phyloP scores from a whole-genome alignment of 1,140 invertebrate species.

The Cydia pomonella region DNA sequence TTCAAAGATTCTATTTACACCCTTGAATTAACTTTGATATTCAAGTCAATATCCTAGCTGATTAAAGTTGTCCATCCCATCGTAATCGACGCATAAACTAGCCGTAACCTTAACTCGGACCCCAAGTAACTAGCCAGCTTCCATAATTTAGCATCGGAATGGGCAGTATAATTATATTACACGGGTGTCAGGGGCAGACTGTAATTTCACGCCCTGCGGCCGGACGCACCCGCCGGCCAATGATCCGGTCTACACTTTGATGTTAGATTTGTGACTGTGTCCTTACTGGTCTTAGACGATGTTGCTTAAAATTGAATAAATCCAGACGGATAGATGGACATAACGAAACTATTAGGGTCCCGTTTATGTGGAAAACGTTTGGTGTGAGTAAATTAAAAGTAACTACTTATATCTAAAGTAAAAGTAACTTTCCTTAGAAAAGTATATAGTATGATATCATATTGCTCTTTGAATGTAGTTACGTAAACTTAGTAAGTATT shows the following conservation, averaged over 20 bases:
- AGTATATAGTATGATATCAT: no score
- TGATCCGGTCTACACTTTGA: not conserved
- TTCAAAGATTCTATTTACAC: no score
- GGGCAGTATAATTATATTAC: constrained; percentile 8
- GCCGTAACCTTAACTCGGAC: not conserved
- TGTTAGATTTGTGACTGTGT: not conserved
- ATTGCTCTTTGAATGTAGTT: no score
- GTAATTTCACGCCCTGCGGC: not conserved
- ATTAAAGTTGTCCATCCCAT: not conserved
- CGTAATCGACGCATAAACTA: not conserved
- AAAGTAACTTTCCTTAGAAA: not conserved
- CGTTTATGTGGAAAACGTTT: no score
- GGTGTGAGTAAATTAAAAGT: no score
- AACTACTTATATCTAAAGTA: no score
- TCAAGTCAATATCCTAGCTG: no score
- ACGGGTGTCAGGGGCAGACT: not conserved
- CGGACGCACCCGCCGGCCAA: not conserved
- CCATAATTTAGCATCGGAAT: constrained; percentile 1
- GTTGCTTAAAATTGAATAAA: not conserved
- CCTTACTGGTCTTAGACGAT: not conserved
- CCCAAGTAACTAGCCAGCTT: not conserved
- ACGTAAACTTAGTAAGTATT: no score
- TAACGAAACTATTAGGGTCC: no score
- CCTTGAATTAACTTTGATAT: no score
- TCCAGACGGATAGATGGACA: no score